phyloP scores from a whole-genome alignment of 2,888 invertebrate species.

The Hypomecis atomaria region DNA sequence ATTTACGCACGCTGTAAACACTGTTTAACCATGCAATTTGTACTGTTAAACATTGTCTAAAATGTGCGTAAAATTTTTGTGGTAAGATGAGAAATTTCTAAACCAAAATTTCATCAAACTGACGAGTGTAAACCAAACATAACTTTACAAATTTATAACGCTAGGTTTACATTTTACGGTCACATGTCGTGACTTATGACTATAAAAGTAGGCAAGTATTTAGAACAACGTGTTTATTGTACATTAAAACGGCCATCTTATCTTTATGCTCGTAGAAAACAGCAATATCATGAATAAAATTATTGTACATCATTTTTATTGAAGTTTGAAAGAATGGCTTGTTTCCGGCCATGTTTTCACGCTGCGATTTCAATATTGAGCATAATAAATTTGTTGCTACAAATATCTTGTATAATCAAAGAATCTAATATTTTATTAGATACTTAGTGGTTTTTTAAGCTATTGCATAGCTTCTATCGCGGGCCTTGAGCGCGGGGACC shows the following conservation, averaged over 20 bases:
- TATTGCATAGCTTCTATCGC: too few relatives aligned
- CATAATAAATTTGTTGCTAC: slow-evolving; percentile 18
- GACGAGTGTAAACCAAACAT: slow-evolving; percentile 31
- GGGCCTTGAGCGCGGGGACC: too few relatives aligned
- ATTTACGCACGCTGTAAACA: too few relatives aligned
- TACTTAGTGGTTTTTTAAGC: too few relatives aligned
- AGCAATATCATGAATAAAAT: slow-evolving; percentile 61
- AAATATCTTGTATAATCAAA: not conserved
- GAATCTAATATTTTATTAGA: too few relatives aligned
- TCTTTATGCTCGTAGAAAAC: slow-evolving; percentile 55
- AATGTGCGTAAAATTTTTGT: too few relatives aligned
- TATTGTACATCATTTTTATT: slow-evolving; percentile 60
- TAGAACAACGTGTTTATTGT: slow-evolving; percentile 77
- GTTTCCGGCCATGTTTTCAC: slow-evolving; percentile 37
- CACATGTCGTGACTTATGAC: slow-evolving; percentile 74
- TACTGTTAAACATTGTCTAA: too few relatives aligned
- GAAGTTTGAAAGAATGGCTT: slow-evolving; percentile 36
- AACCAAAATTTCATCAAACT: not conserved
- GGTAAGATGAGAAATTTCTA: too few relatives aligned
- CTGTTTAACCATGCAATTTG: too few relatives aligned
- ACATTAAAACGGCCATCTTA: slow-evolving; percentile 64
- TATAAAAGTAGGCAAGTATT: slow-evolving; percentile 67
- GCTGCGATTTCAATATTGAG: slow-evolving; percentile 34
- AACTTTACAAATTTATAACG: slow-evolving; percentile 66
- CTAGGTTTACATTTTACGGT: slow-evolving; percentile 65